Base-by-base conservation (phyloP, 2,797 vertebrate species). In the Aselliscus stoliczkanus region DNA sequence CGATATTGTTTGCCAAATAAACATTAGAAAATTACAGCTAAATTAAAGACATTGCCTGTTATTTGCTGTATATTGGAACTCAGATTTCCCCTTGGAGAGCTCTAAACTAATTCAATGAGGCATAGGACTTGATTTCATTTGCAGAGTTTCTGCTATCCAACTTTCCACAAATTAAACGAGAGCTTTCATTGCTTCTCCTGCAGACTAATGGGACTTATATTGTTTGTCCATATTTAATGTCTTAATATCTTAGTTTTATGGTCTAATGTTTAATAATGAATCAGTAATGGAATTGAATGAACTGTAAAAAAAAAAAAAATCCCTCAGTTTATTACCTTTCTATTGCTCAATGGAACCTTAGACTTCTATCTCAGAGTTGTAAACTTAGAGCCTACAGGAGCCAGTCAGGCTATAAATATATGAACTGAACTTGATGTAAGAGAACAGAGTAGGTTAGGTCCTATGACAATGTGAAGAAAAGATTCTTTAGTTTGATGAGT, bases 111-210 rank as follows among this genome's bases (percentile, higher is more conserved):
- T 95, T 96, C 96, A 96, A 90, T 97, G 97, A 98, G 95, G 95
- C 96, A 93, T 96, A 96, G 60, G 89, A 97, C 92, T 96, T 97
- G 96, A 97, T 97, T 98, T 97, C 95, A 97, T 96, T 96, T 96
- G 76, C 65, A 77, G 73, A 93, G 50, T 94, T 97, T 95, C 87
- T 82, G 95, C 92, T 96, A 73, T 95, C 82, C 80, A 96, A 90
- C 83, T 97, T 94, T 64, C 58, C 75, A 97, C 88, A 97, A 93
- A 96, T 96, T 97, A 97, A 98, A 97, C 97, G 96, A 97, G 81
- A 97, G 88, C 90, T 93, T 92, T 88, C 87, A 91, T 80, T 93
- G 73, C 76, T 82, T 96, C 72, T 81, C 82, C 86, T 90, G 31
- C 87, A 93, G 69, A 90, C 95, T 96, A 96, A 91, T 96, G 77